Base-by-base conservation (phyloP, 2,888 invertebrate species). In the Nephrocerus scutellatus region DNA sequence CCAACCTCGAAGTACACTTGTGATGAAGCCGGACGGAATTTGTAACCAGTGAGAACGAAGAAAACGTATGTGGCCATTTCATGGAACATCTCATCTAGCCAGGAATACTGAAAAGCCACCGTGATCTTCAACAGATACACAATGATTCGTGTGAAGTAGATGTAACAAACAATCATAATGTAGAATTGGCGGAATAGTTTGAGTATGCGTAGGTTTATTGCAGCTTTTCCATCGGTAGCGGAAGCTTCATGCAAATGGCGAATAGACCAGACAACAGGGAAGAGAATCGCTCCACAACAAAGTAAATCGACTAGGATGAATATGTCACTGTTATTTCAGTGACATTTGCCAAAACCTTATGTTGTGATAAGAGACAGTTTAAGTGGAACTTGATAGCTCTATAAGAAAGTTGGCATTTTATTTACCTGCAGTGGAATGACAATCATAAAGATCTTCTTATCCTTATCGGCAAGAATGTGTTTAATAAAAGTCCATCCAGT, bases 401-500 rank as follows among this genome's bases (percentile, higher is more conserved):
- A n/a, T n/a, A n/a, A n/a, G n/a, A n/a, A n/a, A n/a, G n/a, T n/a
- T n/a, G n/a, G n/a, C n/a, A n/a, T n/a, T n/a, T 16, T 14, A 44
- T 55, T 57, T 57, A 90, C 91, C 79, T 98, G 97, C 29, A 98
- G 70, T 1, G 97, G 96, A 60, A 98, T 91, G 25, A 96, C 89
- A 50, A 96, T 84, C 84, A 97, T 90, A 66, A 98, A 97, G 13
- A 98, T 77, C 61, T 91, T 91, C 70, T 97, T 95, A 62, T 98
- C 97, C 48, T 91, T 82, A 53, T 95, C 93, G 0, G 93, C 88
- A 16, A 98, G 73, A 50, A 98, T 90, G 65, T 96, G 92, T 62
- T 97, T 97, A 54, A 98, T 92, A 63, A 97, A 98, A 24, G 95
- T 93, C 92, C 96, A 98, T 0, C 98, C 98, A 6, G 97, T 95